phyloP scores from a whole-genome alignment of 2,888 invertebrate species.

The Cyaniris semiargus region DNA sequence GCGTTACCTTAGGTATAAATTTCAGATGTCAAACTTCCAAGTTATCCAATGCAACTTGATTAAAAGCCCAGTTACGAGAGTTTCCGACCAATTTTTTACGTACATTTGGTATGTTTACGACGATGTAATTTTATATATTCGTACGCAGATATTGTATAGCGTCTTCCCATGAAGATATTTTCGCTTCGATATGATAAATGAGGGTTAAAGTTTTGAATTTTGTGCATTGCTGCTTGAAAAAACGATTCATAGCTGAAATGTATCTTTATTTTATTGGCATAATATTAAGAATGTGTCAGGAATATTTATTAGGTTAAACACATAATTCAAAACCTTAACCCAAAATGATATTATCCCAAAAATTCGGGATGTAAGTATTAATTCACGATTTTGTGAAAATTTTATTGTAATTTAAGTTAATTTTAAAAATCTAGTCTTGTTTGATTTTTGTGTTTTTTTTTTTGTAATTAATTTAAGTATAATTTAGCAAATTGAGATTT shows the following conservation, averaged over 20 bases:
- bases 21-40: neutral
- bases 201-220: constrained; percentile 3
- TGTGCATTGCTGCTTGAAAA: neutral
- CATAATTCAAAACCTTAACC: neutral
- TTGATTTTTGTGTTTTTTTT: constrained; percentile 54
- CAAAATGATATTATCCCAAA: constrained; percentile 7
- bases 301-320: neutral
- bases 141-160: constrained; percentile 1
- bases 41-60: neutral
- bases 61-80: neutral
- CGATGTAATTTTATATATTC: constrained; percentile 20
- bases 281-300: neutral
- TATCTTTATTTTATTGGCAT: constrained; percentile 14
- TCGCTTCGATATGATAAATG: neutral
- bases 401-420: constrained; percentile 40
- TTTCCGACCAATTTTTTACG: constrained; percentile 24
- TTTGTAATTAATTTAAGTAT: constrained; percentile 39
- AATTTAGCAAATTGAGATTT: constrained; percentile 44
- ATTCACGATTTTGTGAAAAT: constrained; percentile 37
- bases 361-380: constrained; percentile 21
- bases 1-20: neutral
- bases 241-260: neutral
- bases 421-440: constrained; percentile 75
- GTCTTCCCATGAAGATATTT: constrained; percentile 17
- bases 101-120: neutral